Evolutionary conservation across 2,888 invertebrate species (phyloP).

Genomic region (Drosophila acutilabella): DNA sequence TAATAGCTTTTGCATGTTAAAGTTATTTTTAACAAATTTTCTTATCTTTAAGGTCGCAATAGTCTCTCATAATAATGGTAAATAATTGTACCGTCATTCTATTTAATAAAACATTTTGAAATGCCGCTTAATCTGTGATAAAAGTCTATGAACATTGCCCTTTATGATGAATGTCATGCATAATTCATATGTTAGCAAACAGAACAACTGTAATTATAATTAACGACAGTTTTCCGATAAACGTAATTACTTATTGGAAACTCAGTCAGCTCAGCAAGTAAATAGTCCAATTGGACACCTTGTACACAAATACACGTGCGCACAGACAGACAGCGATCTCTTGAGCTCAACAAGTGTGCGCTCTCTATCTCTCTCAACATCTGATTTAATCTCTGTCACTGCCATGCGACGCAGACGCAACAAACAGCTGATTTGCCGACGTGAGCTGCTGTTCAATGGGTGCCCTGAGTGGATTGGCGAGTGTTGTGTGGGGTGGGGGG

Average conservation of each 20-base stretch:
- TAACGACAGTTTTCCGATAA: constrained; percentile 25
- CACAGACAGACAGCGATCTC: constrained; percentile 24
- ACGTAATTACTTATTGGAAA: constrained; percentile 5
- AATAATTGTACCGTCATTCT: constrained; percentile 1
- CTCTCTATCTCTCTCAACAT: constrained; percentile 1
- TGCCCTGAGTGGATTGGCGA: neutral
- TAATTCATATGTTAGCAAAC: constrained; percentile 11
- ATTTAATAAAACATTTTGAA: neutral
- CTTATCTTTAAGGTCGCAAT: neutral
- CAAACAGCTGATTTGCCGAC: constrained; percentile 41
- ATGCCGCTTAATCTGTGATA: neutral
- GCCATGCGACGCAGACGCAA: constrained; percentile 14
- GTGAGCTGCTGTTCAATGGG: constrained; percentile 1
- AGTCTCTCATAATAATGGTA: neutral
- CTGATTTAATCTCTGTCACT: constrained; percentile 3
- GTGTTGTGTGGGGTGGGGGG: neutral
- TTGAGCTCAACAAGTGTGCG: constrained; percentile 49
- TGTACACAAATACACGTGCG: neutral
- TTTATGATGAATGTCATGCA: constrained; percentile 10
- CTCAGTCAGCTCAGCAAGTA: neutral
- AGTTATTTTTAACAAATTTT: neutral
- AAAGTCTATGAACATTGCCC: constrained; percentile 3
- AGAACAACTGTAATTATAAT: neutral
- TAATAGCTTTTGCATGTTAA: neutral
- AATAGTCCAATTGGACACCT: neutral